A percentile compares a stretch with the other conserved stretches of the same genome.
These are phyloP conservation scores for Neosilurus mollespiculum DNA, from an alignment of 2,797 vertebrate genomes.

Conservation along the genomic window DNA sequence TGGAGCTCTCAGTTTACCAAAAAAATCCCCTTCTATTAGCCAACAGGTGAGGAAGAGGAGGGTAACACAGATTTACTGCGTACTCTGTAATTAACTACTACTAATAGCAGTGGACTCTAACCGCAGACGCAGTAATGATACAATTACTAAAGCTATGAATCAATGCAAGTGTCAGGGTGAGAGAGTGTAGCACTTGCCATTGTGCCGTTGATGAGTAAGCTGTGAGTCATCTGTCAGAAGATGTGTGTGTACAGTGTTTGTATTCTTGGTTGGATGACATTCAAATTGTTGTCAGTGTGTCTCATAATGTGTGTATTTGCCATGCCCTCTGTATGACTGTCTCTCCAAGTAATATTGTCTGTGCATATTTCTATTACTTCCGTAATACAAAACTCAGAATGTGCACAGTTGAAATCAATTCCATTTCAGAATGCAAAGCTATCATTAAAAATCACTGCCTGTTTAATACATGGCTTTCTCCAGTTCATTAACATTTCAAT, in stretches of 20 bases:
- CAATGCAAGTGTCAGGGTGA: constrained; percentile 41
- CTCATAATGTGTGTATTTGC: constrained; percentile 22
- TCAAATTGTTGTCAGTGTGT: constrained; percentile 27
- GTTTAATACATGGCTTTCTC: background rate
- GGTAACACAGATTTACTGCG: constrained; percentile 26
- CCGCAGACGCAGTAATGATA: constrained; percentile 39
- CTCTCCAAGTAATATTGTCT: constrained; percentile 3
- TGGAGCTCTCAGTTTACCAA: constrained; percentile 65
- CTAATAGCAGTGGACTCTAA: constrained; percentile 38
- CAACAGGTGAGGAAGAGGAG: constrained; percentile 58
- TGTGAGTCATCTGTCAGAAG: constrained; percentile 30
- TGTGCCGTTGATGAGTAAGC: constrained; percentile 19
- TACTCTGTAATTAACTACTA: constrained; percentile 47
- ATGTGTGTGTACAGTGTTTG: background rate
- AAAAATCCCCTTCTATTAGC: constrained; percentile 66
- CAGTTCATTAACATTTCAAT: background rate
- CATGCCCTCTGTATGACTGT: constrained; percentile 17
- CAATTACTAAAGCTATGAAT: constrained; percentile 52
- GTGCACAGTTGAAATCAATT: background rate
- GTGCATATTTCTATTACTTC: constrained; percentile 21
- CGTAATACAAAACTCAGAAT: constrained; percentile 30
- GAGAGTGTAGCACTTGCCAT: constrained; percentile 5
- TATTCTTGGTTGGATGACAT: constrained; percentile 27
- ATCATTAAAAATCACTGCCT: constrained; percentile 14
- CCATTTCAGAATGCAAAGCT: constrained; percentile 1